Percentiles rank a stretch among this genome's conserved stretches.
phyloP scores from a whole-genome alignment of 2,113 vertebrate genomes.

The Platichthys flesus region DNA sequence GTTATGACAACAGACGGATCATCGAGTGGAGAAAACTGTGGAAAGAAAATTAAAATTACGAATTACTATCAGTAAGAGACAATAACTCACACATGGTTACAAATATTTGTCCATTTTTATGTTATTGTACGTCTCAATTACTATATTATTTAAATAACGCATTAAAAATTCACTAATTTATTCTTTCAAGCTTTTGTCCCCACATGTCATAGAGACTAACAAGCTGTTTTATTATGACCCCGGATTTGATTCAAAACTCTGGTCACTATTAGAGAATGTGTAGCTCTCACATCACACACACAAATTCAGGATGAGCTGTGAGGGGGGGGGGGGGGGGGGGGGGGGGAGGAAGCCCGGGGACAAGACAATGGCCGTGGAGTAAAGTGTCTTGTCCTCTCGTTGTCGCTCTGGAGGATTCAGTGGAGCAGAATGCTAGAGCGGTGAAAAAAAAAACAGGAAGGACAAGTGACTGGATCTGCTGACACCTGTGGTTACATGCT shows the following conservation, averaged over 20 bases:
- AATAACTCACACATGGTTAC: too few species aligned
- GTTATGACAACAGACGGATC: too few species aligned
- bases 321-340: conserved; percentile 40
- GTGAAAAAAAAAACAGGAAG: conserved; percentile 52
- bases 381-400: conserved; percentile 40
- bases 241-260: not conserved
- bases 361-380: conserved; percentile 48
- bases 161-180: too few species aligned
- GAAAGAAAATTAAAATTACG: too few species aligned
- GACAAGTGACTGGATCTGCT: conserved; percentile 12
- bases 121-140: too few species aligned
- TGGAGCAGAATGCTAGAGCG: conserved; percentile 41
- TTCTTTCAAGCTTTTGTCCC: too few species aligned
- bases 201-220: not conserved
- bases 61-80: too few species aligned
- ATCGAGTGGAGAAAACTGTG: too few species aligned
- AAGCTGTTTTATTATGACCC: too few species aligned
- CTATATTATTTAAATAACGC: too few species aligned
- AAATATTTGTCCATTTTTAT: too few species aligned
- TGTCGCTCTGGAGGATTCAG: conserved; percentile 31
- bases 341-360: conserved; percentile 52
- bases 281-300: conserved; percentile 18
- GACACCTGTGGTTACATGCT: conserved; percentile 13
- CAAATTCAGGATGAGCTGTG: conserved; percentile 18
- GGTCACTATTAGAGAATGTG: conserved; percentile 41